Evolutionary conservation across 2,113 vertebrate genomes (phyloP).

Genomic region (Microtus ochrogaster): DNA sequence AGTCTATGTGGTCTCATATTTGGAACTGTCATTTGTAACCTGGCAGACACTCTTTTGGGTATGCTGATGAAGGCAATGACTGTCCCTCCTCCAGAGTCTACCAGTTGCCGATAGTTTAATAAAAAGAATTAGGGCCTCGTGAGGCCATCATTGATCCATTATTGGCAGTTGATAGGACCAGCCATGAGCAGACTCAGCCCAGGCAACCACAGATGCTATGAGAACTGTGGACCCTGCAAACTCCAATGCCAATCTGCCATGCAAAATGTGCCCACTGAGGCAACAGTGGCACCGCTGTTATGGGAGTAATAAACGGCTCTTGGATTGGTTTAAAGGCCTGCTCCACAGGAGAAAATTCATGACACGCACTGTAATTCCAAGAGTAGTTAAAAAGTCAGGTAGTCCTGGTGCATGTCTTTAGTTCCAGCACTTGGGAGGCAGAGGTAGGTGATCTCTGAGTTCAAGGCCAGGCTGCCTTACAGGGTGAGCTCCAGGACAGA

Average conservation of each 20-base stretch:
- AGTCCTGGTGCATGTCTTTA: neutral
- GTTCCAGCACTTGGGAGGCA: neutral
- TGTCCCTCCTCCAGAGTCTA: neutral
- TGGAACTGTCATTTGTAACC: neutral
- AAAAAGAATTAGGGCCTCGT: neutral
- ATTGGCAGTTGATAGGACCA: neutral
- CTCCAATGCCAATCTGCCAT: no score
- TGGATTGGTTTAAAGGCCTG: neutral
- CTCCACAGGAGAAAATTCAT: neutral
- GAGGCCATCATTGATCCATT: no score
- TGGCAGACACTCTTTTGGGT: neutral
- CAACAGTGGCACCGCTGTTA: neutral
- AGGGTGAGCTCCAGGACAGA: neutral
- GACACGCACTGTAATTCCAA: neutral
- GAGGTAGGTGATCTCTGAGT: neutral
- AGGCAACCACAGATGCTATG: neutral
- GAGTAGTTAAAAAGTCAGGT: neutral
- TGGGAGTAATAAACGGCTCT: neutral
- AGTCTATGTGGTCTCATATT: neutral
- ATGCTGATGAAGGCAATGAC: neutral
- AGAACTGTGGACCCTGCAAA: neutral
- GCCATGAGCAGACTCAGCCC: no score
- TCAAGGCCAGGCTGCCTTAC: neutral
- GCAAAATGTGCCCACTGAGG: neutral
- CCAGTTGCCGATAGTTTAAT: neutral